A percentile compares a stretch with the other conserved stretches of the same genome.
Conservation (phyloP, 2,113 vertebrate genomes). For the Alouatta palliata region DNA sequence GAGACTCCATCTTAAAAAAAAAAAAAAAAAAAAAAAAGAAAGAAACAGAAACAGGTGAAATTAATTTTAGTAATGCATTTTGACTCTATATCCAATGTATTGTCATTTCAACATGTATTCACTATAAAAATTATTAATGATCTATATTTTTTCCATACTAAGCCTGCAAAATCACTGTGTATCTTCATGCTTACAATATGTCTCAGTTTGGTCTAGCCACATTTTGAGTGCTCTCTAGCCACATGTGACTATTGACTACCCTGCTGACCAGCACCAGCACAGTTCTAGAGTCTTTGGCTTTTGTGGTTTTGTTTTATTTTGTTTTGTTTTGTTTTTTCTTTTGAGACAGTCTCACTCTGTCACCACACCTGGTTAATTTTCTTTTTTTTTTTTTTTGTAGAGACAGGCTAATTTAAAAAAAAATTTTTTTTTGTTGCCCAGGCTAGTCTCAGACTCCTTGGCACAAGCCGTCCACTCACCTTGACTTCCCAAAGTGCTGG, state of each 20-base stretch:
- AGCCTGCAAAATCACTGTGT: background rate
- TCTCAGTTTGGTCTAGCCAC: background rate
- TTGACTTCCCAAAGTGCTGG: no score
- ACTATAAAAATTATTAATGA: conserved; percentile 31
- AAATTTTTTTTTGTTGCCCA: no score
- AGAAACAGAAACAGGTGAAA: conserved; percentile 20
- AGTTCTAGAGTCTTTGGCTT: background rate
- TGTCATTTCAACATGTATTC: conserved; percentile 23
- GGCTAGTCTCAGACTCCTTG: no score
- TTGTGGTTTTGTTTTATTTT: no score
- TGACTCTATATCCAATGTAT: background rate
- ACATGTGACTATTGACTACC: background rate
- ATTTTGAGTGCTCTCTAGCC: conserved; percentile 1
- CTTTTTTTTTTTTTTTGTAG: no score
- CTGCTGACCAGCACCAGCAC: background rate
- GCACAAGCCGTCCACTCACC: no score
- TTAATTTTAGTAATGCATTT: conserved; percentile 49
- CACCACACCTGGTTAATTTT: no score
- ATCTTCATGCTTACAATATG: background rate
- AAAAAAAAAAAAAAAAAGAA: background rate
- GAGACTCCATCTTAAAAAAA: background rate
- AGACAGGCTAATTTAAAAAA: no score
- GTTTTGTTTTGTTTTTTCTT: no score
- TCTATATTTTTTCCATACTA: background rate
- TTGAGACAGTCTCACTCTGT: no score